Percentiles rank a stretch among this genome's conserved stretches.
Evolutionary conservation across 2,888 invertebrate species (phyloP).

Genomic region (Tachina lurida): DNA sequence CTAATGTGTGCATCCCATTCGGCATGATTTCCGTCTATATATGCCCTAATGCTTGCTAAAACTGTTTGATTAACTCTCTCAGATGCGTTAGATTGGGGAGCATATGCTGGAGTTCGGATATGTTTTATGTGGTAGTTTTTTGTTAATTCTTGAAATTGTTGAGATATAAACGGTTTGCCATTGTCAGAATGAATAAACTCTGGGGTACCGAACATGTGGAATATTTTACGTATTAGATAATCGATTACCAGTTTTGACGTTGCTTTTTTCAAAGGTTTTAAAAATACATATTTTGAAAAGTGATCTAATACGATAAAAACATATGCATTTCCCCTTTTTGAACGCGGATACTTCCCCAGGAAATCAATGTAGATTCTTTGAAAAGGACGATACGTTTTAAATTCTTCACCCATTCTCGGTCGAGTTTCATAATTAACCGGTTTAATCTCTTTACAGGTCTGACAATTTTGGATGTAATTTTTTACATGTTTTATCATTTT

Average conservation of each 20-base stretch:
- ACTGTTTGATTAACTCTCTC: neutral
- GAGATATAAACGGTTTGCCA: neutral
- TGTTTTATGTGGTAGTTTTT: neutral
- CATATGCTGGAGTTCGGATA: too few relatives aligned
- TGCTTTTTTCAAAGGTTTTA: neutral
- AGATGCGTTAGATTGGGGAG: too few relatives aligned
- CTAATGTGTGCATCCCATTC: neutral
- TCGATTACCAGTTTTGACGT: neutral
- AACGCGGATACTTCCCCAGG: neutral
- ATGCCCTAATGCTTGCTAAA: neutral
- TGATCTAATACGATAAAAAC: neutral
- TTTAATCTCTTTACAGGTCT: neutral
- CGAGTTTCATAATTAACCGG: too few relatives aligned
- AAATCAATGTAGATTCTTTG: constrained; percentile 1
- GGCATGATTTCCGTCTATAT: neutral
- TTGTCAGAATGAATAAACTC: too few relatives aligned
- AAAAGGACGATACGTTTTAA: neutral
- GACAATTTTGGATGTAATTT: neutral
- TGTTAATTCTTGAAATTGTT: neutral
- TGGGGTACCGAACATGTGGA: neutral
- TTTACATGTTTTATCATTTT: neutral
- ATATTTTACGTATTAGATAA: neutral
- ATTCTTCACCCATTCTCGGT: neutral
- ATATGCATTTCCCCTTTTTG: neutral
- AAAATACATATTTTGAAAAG: neutral